Base-by-base conservation (phyloP, 2,888 invertebrate species). In the Meiosimyza decipiens region DNA sequence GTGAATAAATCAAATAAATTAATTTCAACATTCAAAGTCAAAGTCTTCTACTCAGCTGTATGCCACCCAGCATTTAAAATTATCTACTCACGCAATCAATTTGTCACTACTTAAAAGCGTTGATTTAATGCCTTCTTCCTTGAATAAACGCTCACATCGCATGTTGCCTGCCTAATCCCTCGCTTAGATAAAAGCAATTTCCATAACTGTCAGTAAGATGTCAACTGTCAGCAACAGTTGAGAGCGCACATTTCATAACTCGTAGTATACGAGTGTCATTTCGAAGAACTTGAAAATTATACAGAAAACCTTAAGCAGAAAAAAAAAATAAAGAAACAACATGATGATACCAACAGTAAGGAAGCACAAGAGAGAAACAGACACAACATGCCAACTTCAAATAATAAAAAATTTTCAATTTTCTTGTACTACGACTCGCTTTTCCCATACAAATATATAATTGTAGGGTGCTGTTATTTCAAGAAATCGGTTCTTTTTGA, bases 191-290 rank as follows among this genome's bases (percentile, higher is more conserved):
- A 68, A 67, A 74, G 71, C 71, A 74, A 77, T 81, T 79, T 80
- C 79, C 79, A 79, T 77, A 76, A 81, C 80, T 82, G 82, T 81
- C 82, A 81, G 78, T 81, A 75, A 80, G 76, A 79, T 81, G 82
- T 81, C 82, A 81, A 80, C 79, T 81, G 82, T 82, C 81, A 81
- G 76, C 82, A 82, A 76, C 79, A 82, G 81, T 80, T 64, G 64
- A 76, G 77, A 80, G 80, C 68, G 71, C 52, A 74, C 74, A 73
- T 67, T 67, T 67, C 75, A 75, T 74, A 75, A 68, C 71, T 76
- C 80, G 18, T 54, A 7, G 15, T 54, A n/a, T 16, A 54, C 64
- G 33, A 70, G 63, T 63, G 62, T 63, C 62, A 63, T 52, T 63
- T 50, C 54, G 52, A 15, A 40, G 60, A 62, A 62, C 60, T 15